Evolutionary conservation across 37 sponge, comb jelly and placozoan genomes (phyloP), one percentile per base, ranked within the genome.

Genomic region (Halichondria panicea): DNA sequence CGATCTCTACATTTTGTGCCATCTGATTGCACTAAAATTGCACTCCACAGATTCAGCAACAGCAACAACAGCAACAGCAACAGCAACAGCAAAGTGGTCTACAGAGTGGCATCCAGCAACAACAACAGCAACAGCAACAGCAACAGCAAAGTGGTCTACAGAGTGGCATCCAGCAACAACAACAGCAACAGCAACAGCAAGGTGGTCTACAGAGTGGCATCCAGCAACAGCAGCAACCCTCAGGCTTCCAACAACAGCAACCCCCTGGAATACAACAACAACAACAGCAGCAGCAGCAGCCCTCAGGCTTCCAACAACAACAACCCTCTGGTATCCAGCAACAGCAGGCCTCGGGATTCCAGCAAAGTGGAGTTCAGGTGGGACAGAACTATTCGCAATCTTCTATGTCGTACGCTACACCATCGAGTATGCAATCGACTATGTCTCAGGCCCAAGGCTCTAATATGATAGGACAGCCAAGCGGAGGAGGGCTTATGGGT

Each of bases 381-480:
- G n/a, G n/a, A n/a, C n/a, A n/a, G n/a, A n/a, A n/a, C n/a, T n/a
- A n/a, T n/a, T n/a, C n/a, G n/a, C n/a, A n/a, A n/a, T n/a, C n/a
- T n/a, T n/a, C n/a, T n/a, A n/a, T n/a, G n/a, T n/a, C n/a, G n/a
- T n/a, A n/a, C n/a, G n/a, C n/a, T n/a, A n/a, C n/a, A n/a, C n/a
- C n/a, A n/a, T n/a, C n/a, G n/a, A n/a, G n/a, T n/a, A n/a, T n/a
- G n/a, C n/a, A n/a, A n/a, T n/a, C n/a, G n/a, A n/a, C n/a, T n/a
- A n/a, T n/a, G n/a, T n/a, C n/a, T n/a, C n/a, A 6, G 21, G 59
- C 28, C n/a, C 59, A 58, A 30, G 5, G 21, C 5, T 18, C 59
- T 58, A 30, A 58, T 7, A 37, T 68, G 27, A 68, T 68, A 48
- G 69, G 69, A 5, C 69, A 68, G 39, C 69, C 13, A 15, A 15